Percentiles rank a stretch among this genome's conserved stretches.
Evolutionary conservation across 2,797 vertebrate species (phyloP).

Genomic region (Glyptemys insculpta): DNA sequence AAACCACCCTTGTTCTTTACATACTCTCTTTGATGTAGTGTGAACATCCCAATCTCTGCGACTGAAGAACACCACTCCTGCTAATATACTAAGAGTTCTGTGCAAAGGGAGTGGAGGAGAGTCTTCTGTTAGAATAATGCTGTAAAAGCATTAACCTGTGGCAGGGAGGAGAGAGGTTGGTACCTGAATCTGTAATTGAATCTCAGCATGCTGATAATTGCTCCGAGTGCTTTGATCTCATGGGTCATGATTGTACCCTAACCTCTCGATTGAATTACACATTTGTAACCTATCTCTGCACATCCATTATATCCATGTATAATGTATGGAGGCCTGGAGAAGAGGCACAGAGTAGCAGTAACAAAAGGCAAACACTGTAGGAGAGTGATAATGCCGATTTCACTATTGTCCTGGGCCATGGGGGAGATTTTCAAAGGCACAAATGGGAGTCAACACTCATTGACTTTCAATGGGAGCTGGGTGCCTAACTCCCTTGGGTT

Average conservation of each 20-base stretch:
- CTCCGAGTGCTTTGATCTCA: background rate
- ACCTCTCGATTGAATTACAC: constrained; percentile 46
- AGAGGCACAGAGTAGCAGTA: background rate
- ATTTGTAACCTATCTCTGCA: constrained; percentile 31
- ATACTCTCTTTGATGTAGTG: background rate
- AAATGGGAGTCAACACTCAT: background rate
- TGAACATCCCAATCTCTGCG: background rate
- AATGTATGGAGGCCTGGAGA: constrained; percentile 40
- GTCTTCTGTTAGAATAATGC: background rate
- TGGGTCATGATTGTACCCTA: constrained; percentile 57
- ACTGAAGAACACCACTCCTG: background rate
- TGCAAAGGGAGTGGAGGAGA: background rate
- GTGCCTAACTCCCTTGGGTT: background rate
- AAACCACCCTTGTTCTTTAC: background rate
- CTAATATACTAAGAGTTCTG: background rate
- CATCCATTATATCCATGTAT: constrained; percentile 18
- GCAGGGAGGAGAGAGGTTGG: background rate
- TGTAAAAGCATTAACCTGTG: background rate
- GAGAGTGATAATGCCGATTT: background rate
- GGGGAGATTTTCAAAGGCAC: background rate
- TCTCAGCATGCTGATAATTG: constrained; percentile 15
- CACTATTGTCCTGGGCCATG: background rate
- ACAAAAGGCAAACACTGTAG: background rate
- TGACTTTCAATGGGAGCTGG: background rate
- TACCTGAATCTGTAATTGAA: background rate